Conservation (phyloP, 2,797 vertebrate genomes). For the Lacerta bilineata region DNA sequence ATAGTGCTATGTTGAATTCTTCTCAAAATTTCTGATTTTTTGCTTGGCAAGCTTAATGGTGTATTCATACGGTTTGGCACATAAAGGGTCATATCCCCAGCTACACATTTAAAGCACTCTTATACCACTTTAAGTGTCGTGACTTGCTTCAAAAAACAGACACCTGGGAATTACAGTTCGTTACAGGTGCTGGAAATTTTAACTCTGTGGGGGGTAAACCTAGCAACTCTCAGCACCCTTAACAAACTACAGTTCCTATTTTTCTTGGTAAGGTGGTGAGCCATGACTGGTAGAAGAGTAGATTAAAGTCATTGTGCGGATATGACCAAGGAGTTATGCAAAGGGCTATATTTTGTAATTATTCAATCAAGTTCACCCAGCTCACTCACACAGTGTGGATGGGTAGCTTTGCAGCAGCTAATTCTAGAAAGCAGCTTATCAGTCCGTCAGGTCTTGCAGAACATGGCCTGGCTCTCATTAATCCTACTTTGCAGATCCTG, state of each 20-base stretch:
- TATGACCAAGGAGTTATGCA: not conserved
- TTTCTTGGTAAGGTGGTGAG: too few species aligned
- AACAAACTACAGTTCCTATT: too few species aligned
- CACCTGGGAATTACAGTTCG: too few species aligned
- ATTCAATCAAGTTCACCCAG: conserved; percentile 30
- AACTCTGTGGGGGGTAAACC: too few species aligned
- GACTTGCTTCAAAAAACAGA: too few species aligned
- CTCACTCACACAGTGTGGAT: conserved; percentile 6
- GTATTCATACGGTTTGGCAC: not conserved
- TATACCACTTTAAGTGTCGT: too few species aligned
- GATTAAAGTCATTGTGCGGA: too few species aligned
- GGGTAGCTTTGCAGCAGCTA: conserved; percentile 43
- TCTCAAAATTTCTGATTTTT: conserved; percentile 3
- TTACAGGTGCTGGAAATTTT: too few species aligned
- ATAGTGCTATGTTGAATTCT: too few species aligned
- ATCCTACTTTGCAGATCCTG: conserved; percentile 57
- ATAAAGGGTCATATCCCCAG: not conserved
- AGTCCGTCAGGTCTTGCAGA: conserved; percentile 32
- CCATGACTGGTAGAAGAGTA: too few species aligned
- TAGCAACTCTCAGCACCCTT: too few species aligned
- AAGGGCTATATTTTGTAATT: not conserved
- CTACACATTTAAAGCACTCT: too few species aligned
- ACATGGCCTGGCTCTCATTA: conserved; percentile 58
- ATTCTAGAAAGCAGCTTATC: conserved; percentile 61
- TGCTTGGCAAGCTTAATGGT: not conserved